These are phyloP conservation scores for Craseonycteris thonglongyai DNA, from an alignment of 2,113 vertebrate genomes.

Conservation along the genomic window DNA sequence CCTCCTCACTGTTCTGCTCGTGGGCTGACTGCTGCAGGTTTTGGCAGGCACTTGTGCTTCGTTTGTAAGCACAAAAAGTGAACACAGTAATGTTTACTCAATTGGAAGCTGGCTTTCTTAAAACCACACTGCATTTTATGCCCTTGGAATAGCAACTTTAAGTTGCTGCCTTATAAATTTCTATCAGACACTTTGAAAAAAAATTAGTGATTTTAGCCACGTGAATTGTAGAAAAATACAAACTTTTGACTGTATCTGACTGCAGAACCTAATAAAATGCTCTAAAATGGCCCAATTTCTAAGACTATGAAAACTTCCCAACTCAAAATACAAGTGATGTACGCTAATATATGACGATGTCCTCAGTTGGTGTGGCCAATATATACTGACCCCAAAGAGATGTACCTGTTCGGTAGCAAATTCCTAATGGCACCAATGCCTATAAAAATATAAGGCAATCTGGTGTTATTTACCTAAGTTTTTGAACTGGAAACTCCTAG, in stretches of 20 bases:
- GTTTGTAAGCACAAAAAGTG: not conserved
- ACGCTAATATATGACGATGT: not conserved
- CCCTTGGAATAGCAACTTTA: not conserved
- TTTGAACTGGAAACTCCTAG: not conserved
- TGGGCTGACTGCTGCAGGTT: not conserved
- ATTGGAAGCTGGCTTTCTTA: constrained; percentile 22
- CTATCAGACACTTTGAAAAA: not conserved
- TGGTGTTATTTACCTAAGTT: not conserved
- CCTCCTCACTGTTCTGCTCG: not conserved
- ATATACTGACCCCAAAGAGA: not conserved
- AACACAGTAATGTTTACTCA: not conserved
- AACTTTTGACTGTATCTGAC: not conserved
- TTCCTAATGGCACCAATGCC: constrained; percentile 82
- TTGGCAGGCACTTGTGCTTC: constrained; percentile 32
- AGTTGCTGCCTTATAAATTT: not conserved
- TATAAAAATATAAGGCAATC: constrained; percentile 69
- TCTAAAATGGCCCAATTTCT: not conserved
- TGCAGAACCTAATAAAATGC: not conserved
- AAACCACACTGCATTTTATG: not conserved
- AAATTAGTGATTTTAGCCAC: not conserved
- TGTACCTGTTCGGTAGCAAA: constrained; percentile 83
- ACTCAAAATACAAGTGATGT: not conserved
- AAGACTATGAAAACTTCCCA: not conserved
- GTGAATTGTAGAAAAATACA: not conserved
- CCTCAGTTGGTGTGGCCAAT: not conserved